Evolutionary conservation across 2,888 invertebrate genomes (phyloP).

Genomic region (Marronus borbonicus): DNA sequence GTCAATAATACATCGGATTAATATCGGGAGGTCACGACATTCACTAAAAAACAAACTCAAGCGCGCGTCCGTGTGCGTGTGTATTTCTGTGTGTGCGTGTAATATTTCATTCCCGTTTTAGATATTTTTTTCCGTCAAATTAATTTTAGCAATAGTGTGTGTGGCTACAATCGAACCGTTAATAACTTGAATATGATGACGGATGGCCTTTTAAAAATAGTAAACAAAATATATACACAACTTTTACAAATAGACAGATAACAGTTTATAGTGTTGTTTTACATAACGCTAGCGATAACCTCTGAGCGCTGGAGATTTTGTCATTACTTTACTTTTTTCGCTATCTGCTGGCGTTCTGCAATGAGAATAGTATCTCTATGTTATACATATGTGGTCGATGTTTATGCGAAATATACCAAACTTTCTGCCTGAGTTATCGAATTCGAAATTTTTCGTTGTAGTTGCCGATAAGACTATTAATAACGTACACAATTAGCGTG

Average conservation of each 20-base stretch:
- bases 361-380: slow-evolving; percentile 31
- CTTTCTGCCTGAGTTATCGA: slow-evolving; percentile 3
- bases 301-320: slow-evolving; percentile 31
- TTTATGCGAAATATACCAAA: slow-evolving; percentile 11
- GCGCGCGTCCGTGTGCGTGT: not conserved
- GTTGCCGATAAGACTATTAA: not conserved
- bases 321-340: slow-evolving; percentile 39
- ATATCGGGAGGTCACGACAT: slow-evolving; percentile 39
- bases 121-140: slow-evolving; percentile 28
- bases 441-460: slow-evolving; percentile 6
- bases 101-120: slow-evolving; percentile 37
- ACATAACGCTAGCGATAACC: slow-evolving; percentile 40
- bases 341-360: slow-evolving; percentile 29
- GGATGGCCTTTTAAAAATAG: slow-evolving; percentile 44
- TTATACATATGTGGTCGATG: not conserved
- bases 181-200: slow-evolving; percentile 31
- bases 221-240: slow-evolving; percentile 43
- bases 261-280: slow-evolving; percentile 44
- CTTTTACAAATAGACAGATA: slow-evolving; percentile 45
- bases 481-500: slow-evolving; percentile 9
- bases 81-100: not conserved
- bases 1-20: slow-evolving; percentile 30
- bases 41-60: slow-evolving; percentile 38
- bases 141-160: slow-evolving; percentile 40
- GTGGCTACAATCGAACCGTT: slow-evolving; percentile 27